Base-by-base conservation (phyloP, 2,797 vertebrate species). In the Natrix natrix region DNA sequence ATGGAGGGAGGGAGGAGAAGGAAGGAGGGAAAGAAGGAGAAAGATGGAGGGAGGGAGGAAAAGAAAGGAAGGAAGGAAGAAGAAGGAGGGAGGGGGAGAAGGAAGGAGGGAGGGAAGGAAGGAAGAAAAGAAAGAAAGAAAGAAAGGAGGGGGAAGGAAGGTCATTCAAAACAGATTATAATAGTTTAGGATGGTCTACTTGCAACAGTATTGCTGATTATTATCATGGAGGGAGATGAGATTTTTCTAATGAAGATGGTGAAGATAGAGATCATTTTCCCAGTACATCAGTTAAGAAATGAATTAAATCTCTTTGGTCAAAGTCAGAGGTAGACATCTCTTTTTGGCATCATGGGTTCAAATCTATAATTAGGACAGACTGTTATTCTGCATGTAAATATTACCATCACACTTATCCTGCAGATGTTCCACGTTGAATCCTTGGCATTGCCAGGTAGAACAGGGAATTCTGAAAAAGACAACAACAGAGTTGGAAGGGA, bases 1-100 rank as follows among this genome's bases (percentile, higher is more conserved):
- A 60, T 5, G 59, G 8, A 8, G 7, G 22, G 22, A 60, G 1
- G 5, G 5, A 59, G 1, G 17, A 8, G 2, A 26, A 24, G 24
- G 24, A 26, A 8, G 8, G 8, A 26, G 0, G 24, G 8, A 26
- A 0, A 7, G 2, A 61, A 7, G 57, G 1, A 10, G 8, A 26
- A 0, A 7, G 2, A 61, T 2, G 57, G 1, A 10, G 0, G 22
- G 24, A 26, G 3, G 8, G 24, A 26, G 0, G 8, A 48, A 48
- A 2, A 26, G 0, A 7, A 0, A 61, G 2, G 17, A 1, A 22
- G 0, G 3, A 5, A 48, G 3, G 0, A 26, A 7, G 1, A 10
- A 13, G 2, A 26, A 24, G 24, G 24, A 26, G 3, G 8, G 8
- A 26, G 0, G 24, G 8, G 57, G 1, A 22, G 0, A 8, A n/a